Base-by-base conservation (phyloP, 2,797 vertebrate genomes). In the Liparis tanakae region DNA sequence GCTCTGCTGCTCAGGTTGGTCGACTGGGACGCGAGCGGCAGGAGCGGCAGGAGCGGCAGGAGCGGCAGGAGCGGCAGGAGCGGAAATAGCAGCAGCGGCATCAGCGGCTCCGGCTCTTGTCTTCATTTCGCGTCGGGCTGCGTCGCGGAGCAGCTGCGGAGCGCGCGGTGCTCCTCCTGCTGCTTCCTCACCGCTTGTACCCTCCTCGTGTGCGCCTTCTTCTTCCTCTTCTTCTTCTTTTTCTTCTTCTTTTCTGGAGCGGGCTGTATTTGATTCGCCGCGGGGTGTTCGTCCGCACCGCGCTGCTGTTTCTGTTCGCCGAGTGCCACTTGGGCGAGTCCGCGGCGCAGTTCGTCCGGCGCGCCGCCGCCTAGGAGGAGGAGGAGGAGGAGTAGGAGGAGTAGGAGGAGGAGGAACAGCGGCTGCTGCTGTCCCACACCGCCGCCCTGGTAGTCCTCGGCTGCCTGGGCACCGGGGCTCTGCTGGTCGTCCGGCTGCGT, bases 241-340 rank as follows among this genome's bases (percentile, higher is more conserved):
- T 30, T 30, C 25, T 30, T 30, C 25, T 30, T 30, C 25, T 30
- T 30, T 94, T 94, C 87, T 94, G 93, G 89, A 84, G 94, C 93
- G 95, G 95, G 57, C 91, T 94, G 65, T 94, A 81, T 86, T 90
- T 95, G 85, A 89, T 92, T 85, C 95, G 95, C 82, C 89, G 94
- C 79, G 94, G 95, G 82, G 86, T 95, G 79, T 90, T 88, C 71
- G 30, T 93, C 88, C 92, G 92, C 65, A 85, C 91, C 71, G 93
- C 92, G 53, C 65, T 91, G 53, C 65, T 91, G 9, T 85, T 92
- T 81, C 86, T 96, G 70, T 87, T 94, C 81, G 94, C 91, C 74
- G 90, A 88, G 92, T 94, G 95, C 93, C 94, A 95, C 89, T 91
- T 92, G 82, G 95, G 95, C 86, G 96, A 96, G 93, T 94, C 94